Conservation (phyloP, 2,797 vertebrate genomes). For the Sylvia borin region DNA sequence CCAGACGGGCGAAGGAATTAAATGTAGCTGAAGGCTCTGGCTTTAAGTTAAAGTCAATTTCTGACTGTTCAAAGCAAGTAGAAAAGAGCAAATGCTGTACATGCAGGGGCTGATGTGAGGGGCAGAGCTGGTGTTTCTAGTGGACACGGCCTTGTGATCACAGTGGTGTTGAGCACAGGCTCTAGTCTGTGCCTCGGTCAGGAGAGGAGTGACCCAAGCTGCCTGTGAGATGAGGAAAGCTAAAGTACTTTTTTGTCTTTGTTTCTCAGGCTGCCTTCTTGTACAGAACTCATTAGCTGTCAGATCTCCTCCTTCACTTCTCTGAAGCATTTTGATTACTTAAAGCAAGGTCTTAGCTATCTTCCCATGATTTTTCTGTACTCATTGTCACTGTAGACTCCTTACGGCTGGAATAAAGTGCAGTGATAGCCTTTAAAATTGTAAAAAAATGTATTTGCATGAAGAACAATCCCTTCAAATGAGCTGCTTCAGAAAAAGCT, state of each 20-base stretch:
- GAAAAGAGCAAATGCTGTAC: neutral
- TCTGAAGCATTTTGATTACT: constrained; percentile 13
- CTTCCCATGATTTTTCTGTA: constrained; percentile 16
- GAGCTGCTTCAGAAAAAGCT: neutral
- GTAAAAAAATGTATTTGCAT: neutral
- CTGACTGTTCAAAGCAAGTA: neutral
- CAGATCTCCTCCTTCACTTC: constrained; percentile 12
- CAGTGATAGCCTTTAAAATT: neutral
- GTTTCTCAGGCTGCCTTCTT: constrained; percentile 32
- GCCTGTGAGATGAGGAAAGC: neutral
- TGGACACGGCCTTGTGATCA: neutral
- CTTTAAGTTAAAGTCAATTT: neutral
- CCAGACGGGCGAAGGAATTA: neutral
- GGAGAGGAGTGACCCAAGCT: neutral
- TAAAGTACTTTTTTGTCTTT: constrained; percentile 26
- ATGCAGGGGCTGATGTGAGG: neutral
- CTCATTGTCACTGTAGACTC: neutral
- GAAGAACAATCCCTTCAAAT: neutral
- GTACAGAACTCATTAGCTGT: neutral
- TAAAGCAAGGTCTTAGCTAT: constrained; percentile 12
- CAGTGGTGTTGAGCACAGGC: neutral
- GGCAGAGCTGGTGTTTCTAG: neutral
- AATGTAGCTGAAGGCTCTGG: neutral
- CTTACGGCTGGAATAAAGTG: constrained; percentile 16
- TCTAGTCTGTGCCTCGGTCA: neutral